Evolutionary conservation across 1,140 invertebrate genomes (phyloP).

Genomic region (Vanessa tameamea): DNA sequence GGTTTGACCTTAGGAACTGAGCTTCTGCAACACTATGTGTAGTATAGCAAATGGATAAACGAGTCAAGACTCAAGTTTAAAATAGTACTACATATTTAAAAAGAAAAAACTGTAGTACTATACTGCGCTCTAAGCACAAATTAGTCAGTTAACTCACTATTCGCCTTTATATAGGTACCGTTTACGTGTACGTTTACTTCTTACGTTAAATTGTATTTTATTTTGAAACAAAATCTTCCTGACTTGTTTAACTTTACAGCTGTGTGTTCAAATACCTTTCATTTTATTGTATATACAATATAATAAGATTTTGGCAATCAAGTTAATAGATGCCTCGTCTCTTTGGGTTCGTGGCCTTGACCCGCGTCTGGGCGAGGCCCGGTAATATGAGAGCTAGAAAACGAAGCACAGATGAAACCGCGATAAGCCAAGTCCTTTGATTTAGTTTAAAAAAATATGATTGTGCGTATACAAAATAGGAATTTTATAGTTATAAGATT

Average conservation of each 20-base stretch:
- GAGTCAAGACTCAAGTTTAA: no score
- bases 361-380: slow-evolving; percentile 9
- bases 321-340: slow-evolving; percentile 16
- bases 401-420: not conserved
- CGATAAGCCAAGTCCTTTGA: no score
- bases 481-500: no score
- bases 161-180: not conserved
- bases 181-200: no score
- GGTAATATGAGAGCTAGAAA: not conserved
- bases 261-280: not conserved
- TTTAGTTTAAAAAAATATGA: no score
- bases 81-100: no score
- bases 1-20: no score
- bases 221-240: not conserved
- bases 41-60: no score
- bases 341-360: slow-evolving; percentile 24
- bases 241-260: not conserved
- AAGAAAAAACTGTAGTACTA: no score
- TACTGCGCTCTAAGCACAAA: not conserved
- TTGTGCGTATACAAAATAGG: no score
- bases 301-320: slow-evolving; percentile 15
- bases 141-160: not conserved
- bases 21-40: no score
- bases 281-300: slow-evolving; percentile 7
- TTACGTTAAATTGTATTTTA: not conserved